phyloP scores from a whole-genome alignment of 2,888 invertebrate genomes.

The Lepidonotus clava region DNA sequence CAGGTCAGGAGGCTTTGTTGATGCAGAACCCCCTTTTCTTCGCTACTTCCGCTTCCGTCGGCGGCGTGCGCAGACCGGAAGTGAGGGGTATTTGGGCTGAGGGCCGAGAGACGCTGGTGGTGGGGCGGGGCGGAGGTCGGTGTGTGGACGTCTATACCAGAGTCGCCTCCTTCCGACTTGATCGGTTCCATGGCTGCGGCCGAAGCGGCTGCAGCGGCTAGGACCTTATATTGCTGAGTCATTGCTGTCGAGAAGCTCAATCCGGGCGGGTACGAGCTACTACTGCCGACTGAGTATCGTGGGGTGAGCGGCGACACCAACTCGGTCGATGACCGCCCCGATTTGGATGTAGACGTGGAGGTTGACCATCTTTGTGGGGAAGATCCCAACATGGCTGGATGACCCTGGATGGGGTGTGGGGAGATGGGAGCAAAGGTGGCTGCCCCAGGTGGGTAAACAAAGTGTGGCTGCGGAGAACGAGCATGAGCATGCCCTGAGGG shows the following conservation, averaged over 20 bases:
- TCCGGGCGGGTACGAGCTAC: conserved; percentile 56
- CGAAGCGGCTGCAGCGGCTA: background rate
- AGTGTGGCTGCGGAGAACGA: conserved; percentile 74
- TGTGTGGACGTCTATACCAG: conserved; percentile 73
- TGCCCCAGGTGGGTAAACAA: conserved; percentile 83
- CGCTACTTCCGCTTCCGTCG: background rate
- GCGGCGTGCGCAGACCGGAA: background rate
- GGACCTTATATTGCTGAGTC: conserved; percentile 5
- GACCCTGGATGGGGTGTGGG: conserved; percentile 74
- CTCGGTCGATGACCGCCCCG: conserved; percentile 75
- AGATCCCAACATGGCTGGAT: conserved; percentile 67
- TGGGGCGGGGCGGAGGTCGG: conserved; percentile 59
- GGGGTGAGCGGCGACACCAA: conserved; percentile 74
- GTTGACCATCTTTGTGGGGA: conserved; percentile 73
- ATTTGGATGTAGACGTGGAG: conserved; percentile 72
- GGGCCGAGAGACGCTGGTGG: background rate
- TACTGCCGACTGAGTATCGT: conserved; percentile 65
- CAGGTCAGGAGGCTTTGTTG: background rate
- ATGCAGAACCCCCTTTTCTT: background rate
- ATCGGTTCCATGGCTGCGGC: conserved; percentile 68
- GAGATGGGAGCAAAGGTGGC: conserved; percentile 95
- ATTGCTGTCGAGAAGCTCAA: conserved; percentile 52
- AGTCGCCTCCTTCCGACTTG: conserved; percentile 70
- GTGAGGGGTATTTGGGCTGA: background rate
- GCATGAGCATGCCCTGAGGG: too few species aligned